A percentile compares a stretch with the other conserved stretches of the same genome.
Evolutionary conservation across 2,797 vertebrate species (phyloP).

Genomic region (Sebastes trivittatus): DNA sequence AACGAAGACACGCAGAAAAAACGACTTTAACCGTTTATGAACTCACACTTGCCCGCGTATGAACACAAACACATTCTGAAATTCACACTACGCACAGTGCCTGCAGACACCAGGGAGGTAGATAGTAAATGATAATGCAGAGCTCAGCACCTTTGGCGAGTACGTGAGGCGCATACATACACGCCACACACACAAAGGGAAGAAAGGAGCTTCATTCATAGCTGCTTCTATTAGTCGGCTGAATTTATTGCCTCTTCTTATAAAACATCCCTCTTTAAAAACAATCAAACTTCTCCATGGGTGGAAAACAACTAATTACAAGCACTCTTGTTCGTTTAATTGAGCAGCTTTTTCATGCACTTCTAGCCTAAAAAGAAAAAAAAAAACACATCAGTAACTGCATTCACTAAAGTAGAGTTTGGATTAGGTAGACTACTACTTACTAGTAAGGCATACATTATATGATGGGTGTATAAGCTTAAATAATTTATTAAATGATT

Average conservation of each 20-base stretch:
- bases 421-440: neutral
- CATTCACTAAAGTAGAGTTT: neutral
- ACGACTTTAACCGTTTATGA: neutral
- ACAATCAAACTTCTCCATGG: slow-evolving; percentile 28
- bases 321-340: slow-evolving; percentile 9
- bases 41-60: neutral
- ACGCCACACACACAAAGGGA: slow-evolving; percentile 44
- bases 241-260: slow-evolving; percentile 35
- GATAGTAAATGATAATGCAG: slow-evolving; percentile 35
- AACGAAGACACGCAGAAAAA: neutral
- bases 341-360: neutral
- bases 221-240: slow-evolving; percentile 28
- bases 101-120: neutral
- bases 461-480: neutral
- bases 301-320: slow-evolving; percentile 44
- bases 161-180: slow-evolving; percentile 58
- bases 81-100: neutral
- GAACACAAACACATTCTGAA: neutral
- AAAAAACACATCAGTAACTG: neutral
- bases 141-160: slow-evolving; percentile 52
- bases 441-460: neutral
- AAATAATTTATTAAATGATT: neutral
- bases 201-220: slow-evolving; percentile 54
- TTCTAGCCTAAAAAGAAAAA: neutral
- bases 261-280: slow-evolving; percentile 32